phyloP scores from a whole-genome alignment of 2,888 invertebrate genomes.

The Stenotaenia linearis region DNA sequence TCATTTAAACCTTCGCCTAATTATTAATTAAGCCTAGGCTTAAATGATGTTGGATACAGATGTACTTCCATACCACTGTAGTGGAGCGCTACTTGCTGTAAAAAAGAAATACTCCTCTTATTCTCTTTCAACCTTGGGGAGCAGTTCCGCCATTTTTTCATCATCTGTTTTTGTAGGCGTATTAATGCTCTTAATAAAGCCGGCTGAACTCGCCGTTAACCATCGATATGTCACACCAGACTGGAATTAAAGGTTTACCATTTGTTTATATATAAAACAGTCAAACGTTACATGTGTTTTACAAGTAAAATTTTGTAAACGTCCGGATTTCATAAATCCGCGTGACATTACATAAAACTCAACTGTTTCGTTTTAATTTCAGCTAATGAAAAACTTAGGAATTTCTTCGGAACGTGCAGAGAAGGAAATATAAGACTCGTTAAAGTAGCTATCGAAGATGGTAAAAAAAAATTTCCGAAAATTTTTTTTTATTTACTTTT shows the following conservation, averaged over 20 bases:
- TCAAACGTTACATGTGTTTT: not conserved
- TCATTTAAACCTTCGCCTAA: no score
- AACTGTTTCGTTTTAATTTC: conserved; percentile 36
- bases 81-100: no score
- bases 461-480: conserved; percentile 50
- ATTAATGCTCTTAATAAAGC: not conserved
- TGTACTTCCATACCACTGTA: no score
- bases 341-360: not conserved
- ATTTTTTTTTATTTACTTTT: conserved; percentile 33
- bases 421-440: conserved; percentile 72
- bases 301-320: not conserved
- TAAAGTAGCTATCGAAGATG: conserved; percentile 80
- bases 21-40: no score
- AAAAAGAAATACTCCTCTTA: no score
- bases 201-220: not conserved
- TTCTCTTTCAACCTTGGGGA: no score
- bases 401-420: conserved; percentile 73
- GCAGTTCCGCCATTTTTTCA: not conserved
- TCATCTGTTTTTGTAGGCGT: not conserved
- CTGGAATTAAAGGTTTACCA: not conserved
- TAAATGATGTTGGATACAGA: no score
- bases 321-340: no score
- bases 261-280: not conserved
- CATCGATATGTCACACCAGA: not conserved
- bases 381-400: conserved; percentile 77